These are phyloP conservation scores for Podarcis cretensis DNA, from an alignment of 2,113 vertebrate genomes.

Conservation along the genomic window DNA sequence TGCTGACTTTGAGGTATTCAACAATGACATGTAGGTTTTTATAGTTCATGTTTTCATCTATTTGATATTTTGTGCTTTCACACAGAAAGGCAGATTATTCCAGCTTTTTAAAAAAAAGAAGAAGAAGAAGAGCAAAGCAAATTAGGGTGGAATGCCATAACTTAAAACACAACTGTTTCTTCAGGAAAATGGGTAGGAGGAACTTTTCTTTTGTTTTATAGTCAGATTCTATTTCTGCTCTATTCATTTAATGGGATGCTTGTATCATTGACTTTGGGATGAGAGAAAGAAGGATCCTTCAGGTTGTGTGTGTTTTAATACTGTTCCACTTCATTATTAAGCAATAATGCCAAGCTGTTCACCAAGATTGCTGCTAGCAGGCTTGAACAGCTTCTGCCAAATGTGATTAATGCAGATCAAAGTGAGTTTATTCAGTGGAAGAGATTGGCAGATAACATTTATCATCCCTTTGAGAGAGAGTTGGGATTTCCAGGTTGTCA, in stretches of 20 bases:
- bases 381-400: conserved; percentile 75
- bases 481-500: conserved; percentile 70
- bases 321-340: conserved; percentile 74
- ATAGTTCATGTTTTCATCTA: background rate
- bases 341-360: conserved; percentile 76
- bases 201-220: conserved; percentile 19
- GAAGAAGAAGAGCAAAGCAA: background rate
- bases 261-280: conserved; percentile 62
- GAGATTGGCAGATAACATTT: conserved; percentile 81
- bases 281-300: conserved; percentile 65
- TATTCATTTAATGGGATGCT: conserved; percentile 60
- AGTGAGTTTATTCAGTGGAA: conserved; percentile 75
- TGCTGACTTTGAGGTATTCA: background rate
- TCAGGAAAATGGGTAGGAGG: too few relatives aligned
- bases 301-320: conserved; percentile 47
- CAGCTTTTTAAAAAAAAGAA: background rate
- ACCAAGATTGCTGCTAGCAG: conserved; percentile 72
- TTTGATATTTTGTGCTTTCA: background rate
- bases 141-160: background rate
- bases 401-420: conserved; percentile 82
- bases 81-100: background rate
- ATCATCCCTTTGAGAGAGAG: conserved; percentile 76
- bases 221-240: conserved; percentile 53
- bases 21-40: background rate
- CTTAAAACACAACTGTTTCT: background rate